Evolutionary conservation across 1,140 invertebrate genomes (phyloP), one percentile per base, ranked within the genome.

Genomic region (Platyscapa corneri): DNA sequence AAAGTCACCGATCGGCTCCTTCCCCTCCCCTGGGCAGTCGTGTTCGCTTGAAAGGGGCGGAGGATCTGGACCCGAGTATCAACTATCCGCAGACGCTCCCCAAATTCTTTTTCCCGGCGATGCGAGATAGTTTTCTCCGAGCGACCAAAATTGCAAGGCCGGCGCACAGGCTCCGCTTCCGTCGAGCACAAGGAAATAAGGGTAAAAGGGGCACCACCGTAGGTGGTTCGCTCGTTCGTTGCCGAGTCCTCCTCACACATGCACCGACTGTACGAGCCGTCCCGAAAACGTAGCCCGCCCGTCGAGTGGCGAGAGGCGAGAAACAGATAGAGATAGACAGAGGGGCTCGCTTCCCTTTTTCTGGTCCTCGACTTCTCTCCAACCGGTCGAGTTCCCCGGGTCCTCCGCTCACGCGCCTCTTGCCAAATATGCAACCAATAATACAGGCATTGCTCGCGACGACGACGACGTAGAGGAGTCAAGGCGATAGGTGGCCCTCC

Each of bases 201-300:
- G 56, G 56, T 27, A 60, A 30, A 30, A 67, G 64, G 64, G 60
- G 32, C 30, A 67, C 30, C 30, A 10, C 70, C 37, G 70, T 27
- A 42, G 70, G 70, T 74, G 37, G 37, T 74, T 72, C 34, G 34
- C 5, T 53, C 42, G 49, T 14, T 53, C 49, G 49, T 53, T 16
- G 5, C 3, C 37, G 30, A 42, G 37, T 74, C 37, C 70, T 74
- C 37, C 70, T 0, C 39, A 42, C 70, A 74, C 23, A 74, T 74
- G 37, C 46, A 46, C 30, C n/a, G 8, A 5, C n/a, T 3, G 46
- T 81, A 81, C 79, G 30, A 81, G 27, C 79, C 79, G 65, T 81
- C 65, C 65, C n/a, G 65, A 81, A 81, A 81, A 65, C 79, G 42
- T 72, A 23, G 14, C 42, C 30, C 56, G 7, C 2, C 16, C 53